A percentile compares a stretch with the other conserved stretches of the same genome.
Evolutionary conservation across 2,888 invertebrate species (phyloP).

Genomic region (Cephus pulcher): DNA sequence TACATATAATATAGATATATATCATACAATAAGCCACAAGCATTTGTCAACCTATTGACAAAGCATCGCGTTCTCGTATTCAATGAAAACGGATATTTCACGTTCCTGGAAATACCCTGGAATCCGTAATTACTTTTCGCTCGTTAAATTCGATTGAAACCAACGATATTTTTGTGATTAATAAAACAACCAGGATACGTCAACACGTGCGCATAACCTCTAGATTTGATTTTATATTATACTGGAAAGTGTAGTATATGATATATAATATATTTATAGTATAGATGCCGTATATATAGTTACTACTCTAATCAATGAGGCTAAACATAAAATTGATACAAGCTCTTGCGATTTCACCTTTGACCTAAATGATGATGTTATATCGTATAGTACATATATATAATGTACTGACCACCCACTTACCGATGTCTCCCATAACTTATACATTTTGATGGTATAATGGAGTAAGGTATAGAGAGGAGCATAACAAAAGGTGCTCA

Average conservation of each 20-base stretch:
- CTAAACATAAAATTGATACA: background rate
- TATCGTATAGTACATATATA: background rate
- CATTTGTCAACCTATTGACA: constrained; percentile 30
- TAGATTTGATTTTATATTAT: too few relatives aligned
- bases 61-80: constrained; percentile 27
- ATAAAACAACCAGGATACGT: too few relatives aligned
- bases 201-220: too few relatives aligned
- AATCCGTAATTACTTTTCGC: constrained; percentile 22
- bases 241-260: background rate
- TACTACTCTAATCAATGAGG: background rate
- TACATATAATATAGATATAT: constrained; percentile 1
- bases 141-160: background rate
- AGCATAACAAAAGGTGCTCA: constrained; percentile 3
- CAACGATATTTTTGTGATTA: too few relatives aligned
- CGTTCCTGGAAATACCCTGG: constrained; percentile 21
- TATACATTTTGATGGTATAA: constrained; percentile 25
- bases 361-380: constrained; percentile 21
- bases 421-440: constrained; percentile 25
- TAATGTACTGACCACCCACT: constrained; percentile 19
- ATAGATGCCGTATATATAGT: background rate
- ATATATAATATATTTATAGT: background rate
- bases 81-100: constrained; percentile 28
- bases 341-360: background rate
- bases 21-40: constrained; percentile 22
- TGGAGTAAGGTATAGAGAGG: constrained; percentile 24